Percentiles rank a stretch among this genome's conserved stretches.
phyloP scores from a whole-genome alignment of 2,888 invertebrate genomes.

The Arctia plantaginis region DNA sequence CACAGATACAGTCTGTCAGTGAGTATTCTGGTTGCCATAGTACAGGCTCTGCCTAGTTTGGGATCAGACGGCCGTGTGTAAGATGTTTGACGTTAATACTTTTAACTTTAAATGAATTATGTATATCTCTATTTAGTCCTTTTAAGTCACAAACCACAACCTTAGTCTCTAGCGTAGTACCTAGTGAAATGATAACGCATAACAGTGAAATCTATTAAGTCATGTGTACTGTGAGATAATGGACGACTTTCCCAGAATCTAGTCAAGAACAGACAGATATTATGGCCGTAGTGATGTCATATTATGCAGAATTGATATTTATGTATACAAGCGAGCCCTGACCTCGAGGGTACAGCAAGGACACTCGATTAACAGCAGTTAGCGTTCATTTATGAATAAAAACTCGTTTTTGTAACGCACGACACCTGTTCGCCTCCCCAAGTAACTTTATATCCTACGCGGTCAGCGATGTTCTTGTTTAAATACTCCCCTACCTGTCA shows the following conservation, averaged over 20 bases:
- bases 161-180: no score
- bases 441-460: not conserved
- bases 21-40: no score
- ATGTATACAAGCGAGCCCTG: conserved; percentile 5
- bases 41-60: no score
- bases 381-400: conserved; percentile 7
- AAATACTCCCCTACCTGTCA: not conserved
- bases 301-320: conserved; percentile 1
- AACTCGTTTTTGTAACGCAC: conserved; percentile 5
- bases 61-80: no score
- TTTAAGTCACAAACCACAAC: no score
- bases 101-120: no score
- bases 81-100: no score
- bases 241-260: not conserved
- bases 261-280: conserved; percentile 8
- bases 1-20: no score
- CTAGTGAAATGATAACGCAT: not conserved
- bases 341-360: conserved; percentile 10
- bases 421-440: conserved; percentile 3
- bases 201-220: not conserved
- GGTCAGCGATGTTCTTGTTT: not conserved
- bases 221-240: not conserved
- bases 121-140: no score
- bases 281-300: conserved; percentile 1
- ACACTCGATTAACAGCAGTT: conserved; percentile 6